Conservation (phyloP, 2,797 vertebrate genomes). For the Sebastes oblongus region DNA sequence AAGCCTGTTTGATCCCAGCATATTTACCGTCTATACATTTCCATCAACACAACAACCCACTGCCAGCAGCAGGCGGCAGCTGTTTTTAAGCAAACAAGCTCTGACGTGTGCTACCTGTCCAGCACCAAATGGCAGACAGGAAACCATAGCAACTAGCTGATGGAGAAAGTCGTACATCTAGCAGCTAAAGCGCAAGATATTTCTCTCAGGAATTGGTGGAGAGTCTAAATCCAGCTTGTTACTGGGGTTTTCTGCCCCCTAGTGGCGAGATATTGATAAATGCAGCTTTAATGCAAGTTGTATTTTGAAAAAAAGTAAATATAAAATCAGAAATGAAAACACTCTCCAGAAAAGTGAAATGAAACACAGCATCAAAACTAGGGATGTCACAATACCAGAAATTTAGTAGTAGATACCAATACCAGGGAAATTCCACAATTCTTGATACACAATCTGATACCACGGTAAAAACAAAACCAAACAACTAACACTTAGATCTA, state of each 20-base stretch:
- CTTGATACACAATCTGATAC: background rate
- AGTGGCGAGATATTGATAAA: conserved; percentile 24
- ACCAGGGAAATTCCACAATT: background rate
- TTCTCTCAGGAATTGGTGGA: background rate
- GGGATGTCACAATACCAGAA: background rate
- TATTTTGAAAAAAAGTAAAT: background rate
- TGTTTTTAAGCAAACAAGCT: background rate
- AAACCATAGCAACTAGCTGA: background rate
- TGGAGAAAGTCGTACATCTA: background rate
- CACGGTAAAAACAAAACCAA: background rate
- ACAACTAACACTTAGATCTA: too few species aligned
- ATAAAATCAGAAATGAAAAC: background rate
- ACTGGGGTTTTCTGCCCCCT: background rate
- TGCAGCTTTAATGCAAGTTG: conserved; percentile 11
- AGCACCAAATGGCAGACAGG: background rate
- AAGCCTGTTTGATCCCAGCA: background rate
- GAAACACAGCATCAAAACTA: conserved; percentile 5
- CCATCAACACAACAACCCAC: background rate
- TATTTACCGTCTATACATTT: background rate
- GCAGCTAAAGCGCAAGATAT: background rate
- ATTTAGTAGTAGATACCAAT: background rate
- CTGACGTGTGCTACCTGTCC: background rate
- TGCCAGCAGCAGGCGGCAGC: background rate
- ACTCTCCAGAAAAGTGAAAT: background rate
- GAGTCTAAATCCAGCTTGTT: background rate